A percentile compares a stretch with the other conserved stretches of the same genome.
These are phyloP conservation scores for Meandrina meandrites DNA, from an alignment of 92 coral and sea anemone genomes.

Conservation along the genomic window DNA sequence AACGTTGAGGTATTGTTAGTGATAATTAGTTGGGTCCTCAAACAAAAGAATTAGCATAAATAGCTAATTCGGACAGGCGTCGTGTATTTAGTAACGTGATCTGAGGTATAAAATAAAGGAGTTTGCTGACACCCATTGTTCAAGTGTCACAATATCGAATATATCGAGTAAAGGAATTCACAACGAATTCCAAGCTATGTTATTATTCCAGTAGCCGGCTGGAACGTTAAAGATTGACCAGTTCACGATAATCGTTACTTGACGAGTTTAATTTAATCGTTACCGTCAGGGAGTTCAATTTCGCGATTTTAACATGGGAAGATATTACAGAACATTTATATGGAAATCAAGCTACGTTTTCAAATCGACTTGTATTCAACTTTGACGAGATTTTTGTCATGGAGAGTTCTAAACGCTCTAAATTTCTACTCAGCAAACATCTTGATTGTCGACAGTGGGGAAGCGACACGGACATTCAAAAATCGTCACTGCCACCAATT, in stretches of 20 bases:
- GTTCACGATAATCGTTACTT: background rate
- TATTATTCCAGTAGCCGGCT: conserved; percentile 6
- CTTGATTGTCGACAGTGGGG: conserved; percentile 34
- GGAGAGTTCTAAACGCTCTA: conserved; percentile 29
- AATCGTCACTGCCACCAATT: conserved; percentile 43
- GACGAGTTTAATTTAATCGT: background rate
- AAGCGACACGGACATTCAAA: conserved; percentile 42
- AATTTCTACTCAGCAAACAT: background rate
- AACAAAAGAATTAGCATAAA: conserved; percentile 40
- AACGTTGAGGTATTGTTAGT: background rate
- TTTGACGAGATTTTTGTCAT: conserved; percentile 8
- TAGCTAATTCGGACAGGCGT: conserved; percentile 9
- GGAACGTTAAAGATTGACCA: background rate
- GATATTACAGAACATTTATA: background rate
- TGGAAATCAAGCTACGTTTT: conserved; percentile 25
- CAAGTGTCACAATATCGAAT: background rate
- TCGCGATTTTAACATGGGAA: conserved; percentile 6
- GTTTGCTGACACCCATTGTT: conserved; percentile 16
- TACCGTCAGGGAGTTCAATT: background rate
- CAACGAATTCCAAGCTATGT: conserved; percentile 10
- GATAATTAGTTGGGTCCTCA: conserved; percentile 22
- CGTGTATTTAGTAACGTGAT: conserved; percentile 25
- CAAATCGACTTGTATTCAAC: background rate
- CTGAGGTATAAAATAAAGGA: background rate
- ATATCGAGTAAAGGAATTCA: background rate